A percentile compares a stretch with the other conserved stretches of the same genome.
These are phyloP conservation scores for Trissonchulus latispiculum DNA, from an alignment of 2,888 invertebrate genomes.

Conservation along the genomic window DNA sequence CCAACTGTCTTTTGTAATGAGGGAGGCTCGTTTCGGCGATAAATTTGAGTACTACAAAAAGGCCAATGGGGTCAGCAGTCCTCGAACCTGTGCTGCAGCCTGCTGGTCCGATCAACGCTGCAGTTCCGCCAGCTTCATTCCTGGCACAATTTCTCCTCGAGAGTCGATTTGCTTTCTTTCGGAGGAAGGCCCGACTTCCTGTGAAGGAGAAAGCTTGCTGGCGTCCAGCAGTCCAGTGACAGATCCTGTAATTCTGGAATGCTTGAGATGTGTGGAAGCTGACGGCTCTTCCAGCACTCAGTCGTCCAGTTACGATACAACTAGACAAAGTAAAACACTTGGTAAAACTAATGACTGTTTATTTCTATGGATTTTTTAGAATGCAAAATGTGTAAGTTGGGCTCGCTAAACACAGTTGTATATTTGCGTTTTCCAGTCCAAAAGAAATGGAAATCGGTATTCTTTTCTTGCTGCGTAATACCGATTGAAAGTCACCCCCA, in stretches of 20 bases:
- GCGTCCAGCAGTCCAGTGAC: neutral
- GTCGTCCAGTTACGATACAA: too few species aligned
- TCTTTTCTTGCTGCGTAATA: too few species aligned
- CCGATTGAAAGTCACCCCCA: too few species aligned
- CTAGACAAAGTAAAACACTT: too few species aligned
- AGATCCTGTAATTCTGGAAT: neutral
- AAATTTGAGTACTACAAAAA: neutral
- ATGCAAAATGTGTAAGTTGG: too few species aligned
- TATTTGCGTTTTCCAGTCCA: too few species aligned
- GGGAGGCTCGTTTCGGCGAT: neutral
- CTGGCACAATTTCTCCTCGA: neutral
- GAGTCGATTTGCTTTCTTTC: neutral
- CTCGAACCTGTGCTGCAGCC: neutral
- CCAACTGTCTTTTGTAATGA: neutral
- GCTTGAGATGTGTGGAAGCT: neutral
- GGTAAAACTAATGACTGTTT: too few species aligned
- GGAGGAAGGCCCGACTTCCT: neutral
- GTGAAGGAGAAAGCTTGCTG: neutral
- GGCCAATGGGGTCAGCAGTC: neutral
- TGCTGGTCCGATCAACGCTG: neutral
- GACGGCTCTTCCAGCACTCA: too few species aligned
- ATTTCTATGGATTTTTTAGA: too few species aligned
- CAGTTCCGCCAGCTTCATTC: neutral
- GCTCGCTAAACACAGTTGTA: too few species aligned
- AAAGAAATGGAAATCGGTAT: too few species aligned